phyloP scores from a whole-genome alignment of 2,797 vertebrate species.

The Hybognathus amarus region DNA sequence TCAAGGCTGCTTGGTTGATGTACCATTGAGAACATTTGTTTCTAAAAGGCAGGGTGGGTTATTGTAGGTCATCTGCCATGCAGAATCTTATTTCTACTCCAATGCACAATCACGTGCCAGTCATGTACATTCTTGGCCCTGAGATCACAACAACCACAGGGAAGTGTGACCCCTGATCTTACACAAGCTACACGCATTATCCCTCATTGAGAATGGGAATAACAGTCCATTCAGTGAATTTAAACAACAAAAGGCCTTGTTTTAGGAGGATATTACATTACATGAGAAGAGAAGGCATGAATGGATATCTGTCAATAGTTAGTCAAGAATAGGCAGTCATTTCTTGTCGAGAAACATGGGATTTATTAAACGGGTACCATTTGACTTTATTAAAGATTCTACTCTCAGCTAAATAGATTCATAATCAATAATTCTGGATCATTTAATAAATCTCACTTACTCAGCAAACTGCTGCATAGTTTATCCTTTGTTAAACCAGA shows the following conservation, averaged over 20 bases:
- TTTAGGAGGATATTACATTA: neutral
- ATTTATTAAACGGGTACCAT: neutral
- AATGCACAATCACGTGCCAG: constrained; percentile 55
- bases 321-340: neutral
- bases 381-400: constrained; percentile 4
- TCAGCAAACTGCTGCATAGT: constrained; percentile 15
- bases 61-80: constrained; percentile 53
- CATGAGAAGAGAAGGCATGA: neutral
- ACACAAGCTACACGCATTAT: constrained; percentile 43
- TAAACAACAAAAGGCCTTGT: neutral
- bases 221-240: neutral
- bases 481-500: neutral
- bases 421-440: constrained; percentile 22
- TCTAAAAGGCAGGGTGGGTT: constrained; percentile 41
- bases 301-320: neutral
- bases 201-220: constrained; percentile 2
- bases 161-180: constrained; percentile 40
- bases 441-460: neutral
- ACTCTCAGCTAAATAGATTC: constrained; percentile 25
- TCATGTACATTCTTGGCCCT: constrained; percentile 54
- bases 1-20: constrained; percentile 9
- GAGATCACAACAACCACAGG: constrained; percentile 38
- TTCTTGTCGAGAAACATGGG: neutral
- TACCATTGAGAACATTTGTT: constrained; percentile 37
- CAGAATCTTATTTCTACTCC: constrained; percentile 63